Conservation (phyloP, 2,797 vertebrate species). For the Gallinago stenura region DNA sequence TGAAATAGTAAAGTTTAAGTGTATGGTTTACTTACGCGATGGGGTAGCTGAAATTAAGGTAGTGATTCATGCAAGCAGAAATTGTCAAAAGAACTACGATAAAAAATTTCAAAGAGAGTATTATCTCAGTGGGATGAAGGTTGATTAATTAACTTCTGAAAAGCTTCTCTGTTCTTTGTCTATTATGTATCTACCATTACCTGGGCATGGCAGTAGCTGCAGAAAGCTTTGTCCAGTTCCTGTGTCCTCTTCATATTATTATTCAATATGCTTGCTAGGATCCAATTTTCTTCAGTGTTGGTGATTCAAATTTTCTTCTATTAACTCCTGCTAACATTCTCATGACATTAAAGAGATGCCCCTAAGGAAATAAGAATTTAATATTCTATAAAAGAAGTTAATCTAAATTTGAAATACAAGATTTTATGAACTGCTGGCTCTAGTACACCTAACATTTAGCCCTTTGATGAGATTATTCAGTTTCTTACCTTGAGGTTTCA, state of each 20-base stretch:
- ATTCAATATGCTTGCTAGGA: conserved; percentile 1
- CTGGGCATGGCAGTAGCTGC: neutral
- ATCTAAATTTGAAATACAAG: conserved; percentile 27
- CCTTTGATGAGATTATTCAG: neutral
- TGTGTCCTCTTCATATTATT: neutral
- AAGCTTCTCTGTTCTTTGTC: neutral
- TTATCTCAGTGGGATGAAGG: neutral
- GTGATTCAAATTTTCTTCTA: conserved; percentile 22
- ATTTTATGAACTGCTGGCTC: conserved; percentile 35
- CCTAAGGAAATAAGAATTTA: conserved; percentile 44
- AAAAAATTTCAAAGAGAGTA: neutral
- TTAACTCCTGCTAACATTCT: conserved; percentile 43
- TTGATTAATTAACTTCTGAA: conserved; percentile 27
- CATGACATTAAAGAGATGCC: conserved; percentile 46
- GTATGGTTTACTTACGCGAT: neutral
- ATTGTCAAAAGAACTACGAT: neutral
- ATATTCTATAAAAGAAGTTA: conserved; percentile 44
- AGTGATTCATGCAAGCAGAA: neutral
- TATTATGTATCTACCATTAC: neutral
- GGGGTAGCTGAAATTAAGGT: neutral
- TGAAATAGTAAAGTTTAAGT: neutral
- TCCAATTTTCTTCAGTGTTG: conserved; percentile 14
- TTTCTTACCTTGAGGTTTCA: neutral
- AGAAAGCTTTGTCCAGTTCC: neutral
- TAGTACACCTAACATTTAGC: neutral